Conservation (phyloP, 2,113 vertebrate species). For the Tupaia tana region DNA sequence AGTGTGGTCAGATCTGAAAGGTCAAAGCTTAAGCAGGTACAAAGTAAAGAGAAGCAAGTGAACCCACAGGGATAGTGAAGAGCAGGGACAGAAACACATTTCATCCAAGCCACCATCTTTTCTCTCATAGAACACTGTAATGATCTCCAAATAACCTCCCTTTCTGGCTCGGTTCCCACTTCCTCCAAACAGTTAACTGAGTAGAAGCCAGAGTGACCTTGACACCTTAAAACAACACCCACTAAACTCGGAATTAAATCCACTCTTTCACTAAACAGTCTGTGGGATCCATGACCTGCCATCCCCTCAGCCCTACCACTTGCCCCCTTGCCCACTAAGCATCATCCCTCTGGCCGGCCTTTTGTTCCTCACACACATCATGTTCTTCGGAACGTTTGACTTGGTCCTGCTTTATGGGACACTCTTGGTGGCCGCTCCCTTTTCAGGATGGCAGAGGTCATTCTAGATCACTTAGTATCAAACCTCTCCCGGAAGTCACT, state of each 20-base stretch:
- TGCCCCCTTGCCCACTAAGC: too few species aligned
- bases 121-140: neutral
- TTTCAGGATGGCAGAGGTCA: neutral
- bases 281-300: too few species aligned
- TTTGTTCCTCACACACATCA: neutral
- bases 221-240: neutral
- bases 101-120: neutral
- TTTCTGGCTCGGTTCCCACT: neutral
- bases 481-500: neutral
- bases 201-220: neutral
- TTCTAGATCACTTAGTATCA: neutral
- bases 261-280: neutral
- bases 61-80: neutral
- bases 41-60: neutral
- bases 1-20: neutral
- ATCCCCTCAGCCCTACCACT: accelerated
- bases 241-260: neutral
- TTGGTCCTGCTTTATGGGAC: neutral
- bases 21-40: neutral
- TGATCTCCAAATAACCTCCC: neutral
- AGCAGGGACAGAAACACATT: neutral
- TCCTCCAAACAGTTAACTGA: neutral
- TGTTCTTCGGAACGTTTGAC: neutral
- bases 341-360: neutral
- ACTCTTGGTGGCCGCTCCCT: neutral